Evolutionary conservation across 2,113 vertebrate species (phyloP).

Genomic region (Ageneiosus marmoratus): DNA sequence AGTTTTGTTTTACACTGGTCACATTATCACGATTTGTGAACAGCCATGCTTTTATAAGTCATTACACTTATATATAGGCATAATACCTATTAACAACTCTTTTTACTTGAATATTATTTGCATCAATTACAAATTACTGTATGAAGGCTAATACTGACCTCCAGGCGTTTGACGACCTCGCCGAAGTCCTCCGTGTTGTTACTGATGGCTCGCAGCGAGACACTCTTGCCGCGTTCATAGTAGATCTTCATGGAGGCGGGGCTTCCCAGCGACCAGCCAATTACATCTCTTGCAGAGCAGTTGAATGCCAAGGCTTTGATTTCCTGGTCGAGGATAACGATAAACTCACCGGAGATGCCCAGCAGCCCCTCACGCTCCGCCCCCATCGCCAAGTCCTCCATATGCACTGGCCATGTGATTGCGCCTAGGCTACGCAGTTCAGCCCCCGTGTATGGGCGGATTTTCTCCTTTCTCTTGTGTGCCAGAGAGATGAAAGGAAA

Average conservation of each 20-base stretch:
- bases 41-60: background rate
- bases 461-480: conserved; percentile 96
- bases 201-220: conserved; percentile 86
- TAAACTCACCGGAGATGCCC: conserved; percentile 89
- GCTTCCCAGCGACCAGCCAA: conserved; percentile 89
- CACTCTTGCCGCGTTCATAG: conserved; percentile 92
- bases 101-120: background rate
- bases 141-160: conserved; percentile 76
- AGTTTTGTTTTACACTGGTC: background rate
- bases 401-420: conserved; percentile 89
- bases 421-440: conserved; percentile 85
- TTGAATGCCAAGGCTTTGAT: conserved; percentile 93
- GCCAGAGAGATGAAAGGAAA: conserved; percentile 97
- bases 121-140: no score
- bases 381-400: conserved; percentile 87
- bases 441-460: conserved; percentile 84
- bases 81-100: background rate
- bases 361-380: conserved; percentile 89
- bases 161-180: conserved; percentile 93
- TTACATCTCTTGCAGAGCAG: conserved; percentile 92
- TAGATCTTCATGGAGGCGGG: conserved; percentile 90
- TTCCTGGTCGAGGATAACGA: conserved; percentile 90
- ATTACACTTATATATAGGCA: background rate
- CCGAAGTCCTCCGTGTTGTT: conserved; percentile 92
- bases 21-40: background rate